Evolutionary conservation across 2,113 vertebrate genomes (phyloP).

Genomic region (Cheirogaleus medius): DNA sequence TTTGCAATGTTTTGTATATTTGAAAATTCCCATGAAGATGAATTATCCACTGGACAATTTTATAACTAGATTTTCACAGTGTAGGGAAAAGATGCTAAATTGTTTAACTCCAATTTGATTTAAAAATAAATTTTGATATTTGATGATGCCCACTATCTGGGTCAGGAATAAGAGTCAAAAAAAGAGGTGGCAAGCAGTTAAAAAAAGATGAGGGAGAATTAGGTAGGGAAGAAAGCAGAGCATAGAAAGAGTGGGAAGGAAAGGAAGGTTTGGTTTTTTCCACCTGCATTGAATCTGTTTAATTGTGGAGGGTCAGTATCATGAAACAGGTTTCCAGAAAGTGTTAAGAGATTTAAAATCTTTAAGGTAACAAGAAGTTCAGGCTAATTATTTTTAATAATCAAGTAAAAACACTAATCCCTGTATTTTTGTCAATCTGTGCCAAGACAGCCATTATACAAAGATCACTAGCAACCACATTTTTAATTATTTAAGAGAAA

Average conservation of each 20-base stretch:
- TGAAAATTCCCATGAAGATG: background rate
- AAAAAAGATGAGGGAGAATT: background rate
- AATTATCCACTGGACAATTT: background rate
- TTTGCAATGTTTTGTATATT: background rate
- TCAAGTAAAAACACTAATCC: background rate
- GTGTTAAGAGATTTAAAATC: background rate
- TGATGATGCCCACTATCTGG: background rate
- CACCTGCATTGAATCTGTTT: background rate
- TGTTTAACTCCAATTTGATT: background rate
- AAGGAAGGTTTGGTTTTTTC: background rate
- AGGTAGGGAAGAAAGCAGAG: background rate
- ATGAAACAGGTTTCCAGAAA: slow-evolving; percentile 10
- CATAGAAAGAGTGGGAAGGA: background rate
- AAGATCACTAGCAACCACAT: background rate
- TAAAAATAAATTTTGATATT: background rate
- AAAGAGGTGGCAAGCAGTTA: background rate
- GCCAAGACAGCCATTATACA: background rate
- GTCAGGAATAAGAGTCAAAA: background rate
- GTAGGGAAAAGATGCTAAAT: background rate
- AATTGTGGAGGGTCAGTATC: background rate
- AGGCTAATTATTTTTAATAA: background rate
- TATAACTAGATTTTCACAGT: background rate
- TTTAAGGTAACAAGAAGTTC: background rate
- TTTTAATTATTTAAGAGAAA: slow-evolving; percentile 34
- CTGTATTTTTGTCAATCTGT: background rate